Evolutionary conservation across 2,113 vertebrate species (phyloP).

Genomic region (Urocolius indicus): DNA sequence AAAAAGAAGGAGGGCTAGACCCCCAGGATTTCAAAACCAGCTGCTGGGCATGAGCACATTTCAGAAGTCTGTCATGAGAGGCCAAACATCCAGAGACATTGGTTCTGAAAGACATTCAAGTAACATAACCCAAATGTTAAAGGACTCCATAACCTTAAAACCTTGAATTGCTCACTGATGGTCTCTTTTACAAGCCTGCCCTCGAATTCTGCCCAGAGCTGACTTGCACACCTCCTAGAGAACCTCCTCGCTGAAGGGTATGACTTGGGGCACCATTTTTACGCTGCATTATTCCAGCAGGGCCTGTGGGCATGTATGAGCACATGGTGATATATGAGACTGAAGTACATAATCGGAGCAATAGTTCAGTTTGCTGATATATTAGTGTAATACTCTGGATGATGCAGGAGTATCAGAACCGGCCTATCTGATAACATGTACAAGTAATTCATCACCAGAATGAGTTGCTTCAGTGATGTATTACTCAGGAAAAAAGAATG

Average conservation of each 20-base stretch:
- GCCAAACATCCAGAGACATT: neutral
- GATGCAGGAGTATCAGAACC: constrained; percentile 61
- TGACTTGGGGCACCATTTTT: neutral
- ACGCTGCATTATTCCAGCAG: neutral
- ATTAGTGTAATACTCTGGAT: constrained; percentile 43
- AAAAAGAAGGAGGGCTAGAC: neutral
- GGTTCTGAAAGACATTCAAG: neutral
- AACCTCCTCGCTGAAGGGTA: neutral
- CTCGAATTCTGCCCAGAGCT: neutral
- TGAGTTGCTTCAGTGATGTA: constrained; percentile 31
- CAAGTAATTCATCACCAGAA: constrained; percentile 28
- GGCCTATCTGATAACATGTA: constrained; percentile 35
- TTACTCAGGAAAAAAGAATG: neutral
- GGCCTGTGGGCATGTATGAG: neutral
- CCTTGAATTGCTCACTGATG: neutral
- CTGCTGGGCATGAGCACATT: neutral
- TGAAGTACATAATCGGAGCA: neutral
- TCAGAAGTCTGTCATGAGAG: neutral
- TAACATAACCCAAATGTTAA: neutral
- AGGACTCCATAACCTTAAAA: neutral
- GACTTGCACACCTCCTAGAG: neutral
- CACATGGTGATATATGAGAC: neutral
- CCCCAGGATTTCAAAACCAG: neutral
- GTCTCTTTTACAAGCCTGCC: neutral
- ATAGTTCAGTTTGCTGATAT: constrained; percentile 27